Evolutionary conservation across 2,113 vertebrate species (phyloP).

Genomic region (Toxostoma redivivum): DNA sequence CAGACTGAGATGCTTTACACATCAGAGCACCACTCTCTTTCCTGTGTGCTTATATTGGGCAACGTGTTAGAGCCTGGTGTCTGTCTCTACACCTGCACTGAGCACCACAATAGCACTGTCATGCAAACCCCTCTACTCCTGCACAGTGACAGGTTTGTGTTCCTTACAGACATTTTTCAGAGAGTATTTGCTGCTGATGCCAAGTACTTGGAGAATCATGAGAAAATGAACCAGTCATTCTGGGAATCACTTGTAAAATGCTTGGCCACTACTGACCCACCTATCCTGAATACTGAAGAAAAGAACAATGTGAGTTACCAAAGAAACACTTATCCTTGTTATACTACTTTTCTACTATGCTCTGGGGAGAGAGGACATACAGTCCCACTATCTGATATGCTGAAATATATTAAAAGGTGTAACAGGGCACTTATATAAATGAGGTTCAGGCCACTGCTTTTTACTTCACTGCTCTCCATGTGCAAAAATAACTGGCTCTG

Average conservation of each 20-base stretch:
- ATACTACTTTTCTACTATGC: not conserved
- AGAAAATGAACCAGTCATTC: constrained; percentile 12
- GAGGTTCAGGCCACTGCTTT: not conserved
- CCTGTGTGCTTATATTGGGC: not conserved
- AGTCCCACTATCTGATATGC: not conserved
- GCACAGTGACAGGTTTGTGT: not conserved
- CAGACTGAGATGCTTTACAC: not conserved
- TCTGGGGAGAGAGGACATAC: not conserved
- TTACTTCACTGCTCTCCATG: not conserved
- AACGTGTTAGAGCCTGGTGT: not conserved
- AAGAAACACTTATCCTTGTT: not conserved
- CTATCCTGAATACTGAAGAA: constrained; percentile 43
- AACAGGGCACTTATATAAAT: not conserved
- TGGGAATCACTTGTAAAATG: constrained; percentile 40
- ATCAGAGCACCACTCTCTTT: not conserved
- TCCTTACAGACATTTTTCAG: constrained; percentile 12
- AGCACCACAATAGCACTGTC: not conserved
- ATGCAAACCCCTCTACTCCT: not conserved
- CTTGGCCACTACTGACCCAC: constrained; percentile 16
- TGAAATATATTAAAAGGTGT: not conserved
- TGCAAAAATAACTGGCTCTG: not conserved
- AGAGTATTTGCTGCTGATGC: constrained; percentile 40
- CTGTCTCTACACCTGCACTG: not conserved
- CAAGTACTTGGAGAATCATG: constrained; percentile 13
- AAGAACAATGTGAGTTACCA: constrained; percentile 36